phyloP scores from a whole-genome alignment of 2,888 invertebrate species.

The Cantharis nigra region DNA sequence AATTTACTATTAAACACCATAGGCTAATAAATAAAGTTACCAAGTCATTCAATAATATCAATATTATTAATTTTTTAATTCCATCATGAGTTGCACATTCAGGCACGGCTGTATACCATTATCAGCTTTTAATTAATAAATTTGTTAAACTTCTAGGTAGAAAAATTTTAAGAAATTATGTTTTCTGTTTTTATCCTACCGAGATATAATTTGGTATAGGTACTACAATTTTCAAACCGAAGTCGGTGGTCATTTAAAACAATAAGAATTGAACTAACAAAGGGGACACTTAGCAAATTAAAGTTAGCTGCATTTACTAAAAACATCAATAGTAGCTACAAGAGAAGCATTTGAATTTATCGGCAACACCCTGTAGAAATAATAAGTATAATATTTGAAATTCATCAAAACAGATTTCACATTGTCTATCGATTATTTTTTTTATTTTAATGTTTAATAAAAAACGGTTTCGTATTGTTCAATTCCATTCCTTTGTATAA shows the following conservation, averaged over 20 bases:
- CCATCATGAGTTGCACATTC: background rate
- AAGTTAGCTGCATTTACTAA: background rate
- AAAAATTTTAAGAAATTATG: background rate
- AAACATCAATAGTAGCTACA: background rate
- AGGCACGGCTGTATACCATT: background rate
- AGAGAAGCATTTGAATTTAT: background rate
- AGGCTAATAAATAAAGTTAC: background rate
- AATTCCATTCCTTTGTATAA: background rate
- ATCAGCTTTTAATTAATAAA: background rate
- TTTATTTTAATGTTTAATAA: background rate
- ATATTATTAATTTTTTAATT: background rate
- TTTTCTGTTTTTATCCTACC: background rate
- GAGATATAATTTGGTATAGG: background rate
- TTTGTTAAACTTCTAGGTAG: background rate
- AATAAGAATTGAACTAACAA: background rate
- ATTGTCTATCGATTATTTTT: background rate
- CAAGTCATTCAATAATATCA: background rate
- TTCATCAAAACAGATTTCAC: background rate
- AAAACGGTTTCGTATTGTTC: background rate
- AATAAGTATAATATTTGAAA: background rate
- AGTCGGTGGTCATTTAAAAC: background rate
- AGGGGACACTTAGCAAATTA: background rate
- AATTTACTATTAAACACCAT: background rate
- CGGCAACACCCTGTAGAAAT: background rate
- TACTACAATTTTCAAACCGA: background rate